Evolutionary conservation across 2,113 vertebrate species (phyloP), one percentile per base, ranked within the genome.

Genomic region (Pelusios castaneus): DNA sequence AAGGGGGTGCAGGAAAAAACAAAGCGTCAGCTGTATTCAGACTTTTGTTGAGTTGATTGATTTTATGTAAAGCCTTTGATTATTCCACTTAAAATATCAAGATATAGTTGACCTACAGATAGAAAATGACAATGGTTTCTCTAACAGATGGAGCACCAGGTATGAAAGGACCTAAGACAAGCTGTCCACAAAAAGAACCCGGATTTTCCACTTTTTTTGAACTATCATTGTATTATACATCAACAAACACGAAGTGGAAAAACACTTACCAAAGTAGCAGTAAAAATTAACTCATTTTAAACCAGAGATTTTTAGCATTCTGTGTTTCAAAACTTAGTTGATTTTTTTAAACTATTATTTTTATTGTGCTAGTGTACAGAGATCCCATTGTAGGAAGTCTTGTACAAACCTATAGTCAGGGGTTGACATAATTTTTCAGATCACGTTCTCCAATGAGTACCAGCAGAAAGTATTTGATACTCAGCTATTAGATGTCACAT

Each of bases 51-150:
- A 47, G 87, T 79, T 82, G 41, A 89, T 45, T 77, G 12, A 63
- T 22, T 89, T 73, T 80, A 56, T 80, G 25, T 79, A 43, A 91
- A 90, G 19, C 16, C 41, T 75, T 92, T 78, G 56, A 79, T 87
- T 60, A 70, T 7, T 83, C 25, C 54, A 84, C 34, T 89, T 89
- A 94, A 87, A 95, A 58, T 3, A 85, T 49, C n/a, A 52, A 56
- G 14, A 52, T 79, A 56, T 34, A 85, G 56, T 54, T 91, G 24
- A 91, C 21, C 52, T 75, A 58, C 0, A 91, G 43, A 58, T 7
- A 73, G 51, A 80, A 90, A 91, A 55, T 88, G 60, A 93, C 89
- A 83, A 9, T 47, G 25, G 83, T 93, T 95, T 94, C 93, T 95
- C n/a, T 94, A 91, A 94, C 85, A 94, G 84, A 89, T 82, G 76